Evolutionary conservation across 37 sponge, comb jelly and placozoan species (phyloP).

Genomic region (Cladorhizidae sp.): DNA sequence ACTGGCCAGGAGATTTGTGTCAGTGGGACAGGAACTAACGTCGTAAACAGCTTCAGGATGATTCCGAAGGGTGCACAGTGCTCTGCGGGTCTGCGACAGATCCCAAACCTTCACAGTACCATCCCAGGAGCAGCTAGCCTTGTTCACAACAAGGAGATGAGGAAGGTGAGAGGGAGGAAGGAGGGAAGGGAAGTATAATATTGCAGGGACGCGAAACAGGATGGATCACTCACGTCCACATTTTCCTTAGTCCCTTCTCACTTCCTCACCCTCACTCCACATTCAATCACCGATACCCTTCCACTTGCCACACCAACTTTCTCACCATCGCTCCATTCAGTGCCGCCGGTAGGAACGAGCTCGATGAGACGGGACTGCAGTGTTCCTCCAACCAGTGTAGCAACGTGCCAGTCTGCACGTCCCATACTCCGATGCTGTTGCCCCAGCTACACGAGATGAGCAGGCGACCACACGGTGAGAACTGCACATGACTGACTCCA

Average conservation of each 20-base stretch:
- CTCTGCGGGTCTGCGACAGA: not conserved
- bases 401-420: constrained; percentile 6
- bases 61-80: constrained; percentile 7
- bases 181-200: too few species aligned
- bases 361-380: constrained; percentile 19
- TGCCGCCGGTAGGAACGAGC: constrained; percentile 13
- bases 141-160: too few species aligned
- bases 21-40: constrained; percentile 10
- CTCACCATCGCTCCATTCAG: not conserved
- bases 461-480: constrained; percentile 16
- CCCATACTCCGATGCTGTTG: constrained; percentile 30
- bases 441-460: constrained; percentile 33
- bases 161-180: too few species aligned
- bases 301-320: too few species aligned
- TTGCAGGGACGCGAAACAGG: too few species aligned
- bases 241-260: too few species aligned
- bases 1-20: constrained; percentile 11
- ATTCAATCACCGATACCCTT: too few species aligned
- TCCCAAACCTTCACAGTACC: constrained; percentile 32
- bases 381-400: constrained; percentile 7
- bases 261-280: too few species aligned
- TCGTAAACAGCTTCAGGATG: constrained; percentile 16
- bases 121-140: constrained; percentile 35
- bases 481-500: constrained; percentile 24
- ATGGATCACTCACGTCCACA: too few species aligned